Evolutionary conservation across 2,797 vertebrate genomes (phyloP).

Genomic region (Loris lydekkerianus): DNA sequence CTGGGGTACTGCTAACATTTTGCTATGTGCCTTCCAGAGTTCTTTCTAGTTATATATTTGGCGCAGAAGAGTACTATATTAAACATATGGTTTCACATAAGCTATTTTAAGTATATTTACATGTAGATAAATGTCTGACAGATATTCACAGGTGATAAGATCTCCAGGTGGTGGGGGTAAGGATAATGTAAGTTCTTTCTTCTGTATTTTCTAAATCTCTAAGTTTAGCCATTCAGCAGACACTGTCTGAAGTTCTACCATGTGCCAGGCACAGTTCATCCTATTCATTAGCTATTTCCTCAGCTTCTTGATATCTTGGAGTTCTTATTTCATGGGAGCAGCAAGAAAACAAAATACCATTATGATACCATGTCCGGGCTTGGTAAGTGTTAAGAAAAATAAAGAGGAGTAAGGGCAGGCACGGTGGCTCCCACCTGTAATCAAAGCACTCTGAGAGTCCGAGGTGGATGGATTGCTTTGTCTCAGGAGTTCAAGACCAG

Average conservation of each 20-base stretch:
- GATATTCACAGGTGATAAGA: neutral
- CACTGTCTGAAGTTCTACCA: neutral
- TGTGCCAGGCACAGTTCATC: neutral
- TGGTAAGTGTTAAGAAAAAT: neutral
- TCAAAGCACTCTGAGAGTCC: too few relatives aligned
- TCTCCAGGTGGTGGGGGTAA: neutral
- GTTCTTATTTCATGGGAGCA: neutral
- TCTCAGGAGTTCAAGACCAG: too few relatives aligned
- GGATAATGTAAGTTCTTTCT: neutral
- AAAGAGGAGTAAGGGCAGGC: neutral
- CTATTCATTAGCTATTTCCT: neutral
- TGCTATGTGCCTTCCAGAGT: neutral
- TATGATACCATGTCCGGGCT: neutral
- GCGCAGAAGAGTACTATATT: neutral
- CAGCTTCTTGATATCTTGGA: neutral
- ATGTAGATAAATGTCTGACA: neutral
- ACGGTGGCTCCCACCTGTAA: too few relatives aligned
- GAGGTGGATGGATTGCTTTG: too few relatives aligned
- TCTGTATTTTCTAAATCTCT: conserved; percentile 28
- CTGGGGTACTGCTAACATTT: neutral
- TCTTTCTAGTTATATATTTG: neutral
- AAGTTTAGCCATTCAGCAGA: conserved; percentile 8
- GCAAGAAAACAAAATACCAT: neutral
- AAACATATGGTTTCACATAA: neutral
- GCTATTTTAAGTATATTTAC: neutral